phyloP scores from a whole-genome alignment of 2,797 vertebrate genomes.

The Sylvilagus floridanus region DNA sequence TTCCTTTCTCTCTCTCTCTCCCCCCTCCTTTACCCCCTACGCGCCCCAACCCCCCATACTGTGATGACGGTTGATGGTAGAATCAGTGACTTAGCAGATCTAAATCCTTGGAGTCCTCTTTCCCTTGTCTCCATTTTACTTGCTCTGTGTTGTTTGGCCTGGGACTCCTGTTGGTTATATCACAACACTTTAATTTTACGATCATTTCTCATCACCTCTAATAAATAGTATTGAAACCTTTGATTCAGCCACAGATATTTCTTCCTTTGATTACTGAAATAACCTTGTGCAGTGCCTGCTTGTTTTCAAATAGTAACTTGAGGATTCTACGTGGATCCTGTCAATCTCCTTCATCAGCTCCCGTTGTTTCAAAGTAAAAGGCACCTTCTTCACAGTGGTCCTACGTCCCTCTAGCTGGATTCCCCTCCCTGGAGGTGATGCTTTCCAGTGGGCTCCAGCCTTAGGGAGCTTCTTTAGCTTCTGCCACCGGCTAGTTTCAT shows the following conservation, averaged over 20 bases:
- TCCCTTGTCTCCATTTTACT: not conserved
- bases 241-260: not conserved
- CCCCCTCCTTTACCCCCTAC: not conserved
- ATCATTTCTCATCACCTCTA: not conserved
- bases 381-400: not conserved
- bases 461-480: not conserved
- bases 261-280: not conserved
- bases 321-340: not conserved
- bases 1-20: not conserved
- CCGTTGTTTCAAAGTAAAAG: not conserved
- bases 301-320: not conserved
- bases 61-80: not conserved
- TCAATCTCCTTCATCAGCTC: not conserved
- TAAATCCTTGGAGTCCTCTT: not conserved
- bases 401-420: not conserved
- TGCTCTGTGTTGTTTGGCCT: not conserved
- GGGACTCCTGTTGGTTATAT: not conserved
- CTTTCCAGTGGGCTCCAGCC: not conserved
- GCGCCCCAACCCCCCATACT: not conserved
- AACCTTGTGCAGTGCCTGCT: not conserved
- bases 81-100: not conserved
- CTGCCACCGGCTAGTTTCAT: not conserved
- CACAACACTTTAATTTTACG: not conserved
- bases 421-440: not conserved
- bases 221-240: not conserved